phyloP scores from a whole-genome alignment of 2,797 vertebrate genomes.

The Psittacula derbiana region DNA sequence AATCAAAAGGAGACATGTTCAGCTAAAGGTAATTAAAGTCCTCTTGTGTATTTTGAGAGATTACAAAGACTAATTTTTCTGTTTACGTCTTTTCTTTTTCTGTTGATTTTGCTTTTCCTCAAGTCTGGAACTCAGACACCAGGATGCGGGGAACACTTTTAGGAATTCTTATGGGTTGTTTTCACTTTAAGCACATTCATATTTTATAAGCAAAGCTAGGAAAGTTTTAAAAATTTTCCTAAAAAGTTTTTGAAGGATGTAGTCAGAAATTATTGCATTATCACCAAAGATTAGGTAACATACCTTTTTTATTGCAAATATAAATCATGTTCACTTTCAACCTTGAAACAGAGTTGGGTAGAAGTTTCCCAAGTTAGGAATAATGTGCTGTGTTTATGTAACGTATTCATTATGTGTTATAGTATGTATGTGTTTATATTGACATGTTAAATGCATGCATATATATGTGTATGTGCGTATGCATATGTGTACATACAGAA shows the following conservation, averaged over 20 bases:
- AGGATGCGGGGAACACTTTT: background rate
- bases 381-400: background rate
- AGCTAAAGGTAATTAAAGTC: constrained; percentile 26
- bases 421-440: background rate
- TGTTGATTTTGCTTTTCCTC: background rate
- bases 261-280: background rate
- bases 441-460: background rate
- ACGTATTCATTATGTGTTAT: background rate
- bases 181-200: background rate
- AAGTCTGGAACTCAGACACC: fast-evolving
- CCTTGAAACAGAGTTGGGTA: background rate
- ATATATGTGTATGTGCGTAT: background rate
- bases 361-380: background rate
- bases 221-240: background rate
- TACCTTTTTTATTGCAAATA: background rate
- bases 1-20: background rate
- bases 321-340: background rate
- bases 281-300: background rate
- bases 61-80: background rate
- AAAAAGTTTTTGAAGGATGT: background rate
- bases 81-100: background rate
- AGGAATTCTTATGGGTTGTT: background rate
- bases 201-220: background rate
- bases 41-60: background rate
- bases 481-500: background rate